Conservation (phyloP, 2,888 invertebrate genomes). For the Ophion ellenae region DNA sequence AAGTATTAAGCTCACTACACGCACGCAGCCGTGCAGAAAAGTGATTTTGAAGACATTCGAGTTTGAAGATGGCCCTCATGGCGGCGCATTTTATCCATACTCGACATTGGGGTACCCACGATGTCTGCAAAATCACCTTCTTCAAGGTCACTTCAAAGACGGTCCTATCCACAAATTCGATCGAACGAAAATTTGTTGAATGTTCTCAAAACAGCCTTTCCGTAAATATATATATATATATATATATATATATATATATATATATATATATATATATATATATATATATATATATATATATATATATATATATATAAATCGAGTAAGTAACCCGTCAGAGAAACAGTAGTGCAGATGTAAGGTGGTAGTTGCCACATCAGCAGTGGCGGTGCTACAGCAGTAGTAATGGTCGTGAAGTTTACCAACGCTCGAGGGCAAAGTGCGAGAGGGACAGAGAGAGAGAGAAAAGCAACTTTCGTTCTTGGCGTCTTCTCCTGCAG, state of each 20-base stretch:
- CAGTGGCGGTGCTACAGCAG: conserved; percentile 13
- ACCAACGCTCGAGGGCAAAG: conserved; percentile 55
- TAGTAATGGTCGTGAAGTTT: conserved; percentile 56
- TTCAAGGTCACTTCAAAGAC: not conserved
- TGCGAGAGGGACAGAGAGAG: conserved; percentile 3
- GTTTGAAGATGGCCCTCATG: not conserved
- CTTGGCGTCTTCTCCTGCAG: conserved; percentile 35
- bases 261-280: not conserved
- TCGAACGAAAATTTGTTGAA: not conserved
- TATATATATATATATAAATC: not conserved
- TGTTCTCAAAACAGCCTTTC: not conserved
- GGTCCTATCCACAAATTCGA: not conserved
- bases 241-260: not conserved
- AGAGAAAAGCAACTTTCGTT: conserved; percentile 26
- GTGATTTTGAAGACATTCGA: not conserved
- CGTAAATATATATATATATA: not conserved
- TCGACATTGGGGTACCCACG: not conserved
- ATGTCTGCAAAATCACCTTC: not conserved
- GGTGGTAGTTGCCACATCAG: conserved; percentile 29
- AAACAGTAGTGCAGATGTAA: conserved; percentile 7
- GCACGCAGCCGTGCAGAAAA: not conserved
- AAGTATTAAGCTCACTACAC: conserved; percentile 8
- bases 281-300: not conserved
- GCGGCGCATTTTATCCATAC: not conserved
- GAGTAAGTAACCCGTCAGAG: not conserved